Base-by-base conservation (phyloP, 2,888 invertebrate genomes). In the Caenorhabditis doughertyi region DNA sequence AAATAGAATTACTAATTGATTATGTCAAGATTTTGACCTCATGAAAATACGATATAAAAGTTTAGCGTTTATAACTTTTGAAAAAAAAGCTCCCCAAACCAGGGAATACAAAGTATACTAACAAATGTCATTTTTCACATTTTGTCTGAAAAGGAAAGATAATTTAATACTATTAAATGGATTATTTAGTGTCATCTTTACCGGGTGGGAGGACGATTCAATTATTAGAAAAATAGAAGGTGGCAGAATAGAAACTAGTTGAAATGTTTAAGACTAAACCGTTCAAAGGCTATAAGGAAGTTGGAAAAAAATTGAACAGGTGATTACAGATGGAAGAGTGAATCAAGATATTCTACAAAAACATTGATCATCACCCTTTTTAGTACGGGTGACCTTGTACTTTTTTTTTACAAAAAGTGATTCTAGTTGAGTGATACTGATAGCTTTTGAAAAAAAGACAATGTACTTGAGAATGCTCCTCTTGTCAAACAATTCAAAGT, bases 171-270 rank as follows among this genome's bases (percentile, higher is more conserved):
- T 51, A 65, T 65, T 65, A 65, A 49, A 23, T 32, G 23, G 35
- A 65, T 65, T 65, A 65, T 51, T 51, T 65, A 65, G 35, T 65
- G 49, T 64, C 47, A 47, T 47, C 62, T 39, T 65, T 51, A 51
- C 35, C 65, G 49, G 51, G 51, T 27, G 27, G 56, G 32, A 35
- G 56, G 39, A 49, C 2, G 64, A 64, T 29, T n/a, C 16, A 64
- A 21, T 64, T 25, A 49, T 32, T 1, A 29, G 25, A 27, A 44
- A 47, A 64, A 32, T 29, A 42, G 60, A 60, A 27, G 42, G 42
- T n/a, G 27, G 39, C 16, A 60, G 32, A 32, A 35, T 35, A 42
- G 39, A 53, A 18, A 47, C 11, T 4, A 47, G 51, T 53, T 29
- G 18, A 23, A 25, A 23, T 25, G n/a, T 35, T 56, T 56, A 13